Percentiles rank a stretch among this genome's conserved stretches.
These are phyloP conservation scores for Sisor rabdophorus DNA, from an alignment of 2,113 vertebrate species.

Conservation along the genomic window DNA sequence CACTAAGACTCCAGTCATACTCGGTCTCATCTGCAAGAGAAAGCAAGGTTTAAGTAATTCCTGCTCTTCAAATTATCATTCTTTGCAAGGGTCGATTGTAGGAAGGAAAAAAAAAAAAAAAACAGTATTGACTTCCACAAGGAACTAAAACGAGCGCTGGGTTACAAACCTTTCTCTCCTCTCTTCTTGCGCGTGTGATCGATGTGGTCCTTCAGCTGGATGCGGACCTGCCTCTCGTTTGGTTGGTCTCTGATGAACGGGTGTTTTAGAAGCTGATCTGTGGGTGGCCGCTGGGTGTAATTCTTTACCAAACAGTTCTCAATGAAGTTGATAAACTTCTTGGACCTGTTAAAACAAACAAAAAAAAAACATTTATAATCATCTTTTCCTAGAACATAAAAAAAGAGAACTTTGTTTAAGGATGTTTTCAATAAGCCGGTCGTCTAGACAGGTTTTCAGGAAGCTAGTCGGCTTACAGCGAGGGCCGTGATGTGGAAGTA, in stretches of 20 bases:
- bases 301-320: constrained; percentile 98
- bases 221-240: constrained; percentile 92
- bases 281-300: constrained; percentile 92
- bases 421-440: neutral
- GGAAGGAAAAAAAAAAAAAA: no score
- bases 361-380: neutral
- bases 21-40: constrained; percentile 86
- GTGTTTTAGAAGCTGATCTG: constrained; percentile 94
- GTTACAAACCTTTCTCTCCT: constrained; percentile 81
- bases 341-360: constrained; percentile 75
- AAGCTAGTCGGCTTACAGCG: neutral
- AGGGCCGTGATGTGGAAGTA: neutral
- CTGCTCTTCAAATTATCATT: neutral
- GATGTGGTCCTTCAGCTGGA: constrained; percentile 98
- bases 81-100: no score
- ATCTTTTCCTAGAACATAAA: neutral
- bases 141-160: neutral
- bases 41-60: neutral
- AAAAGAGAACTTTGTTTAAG: neutral
- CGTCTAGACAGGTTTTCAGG: neutral
- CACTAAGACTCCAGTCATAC: constrained; percentile 96
- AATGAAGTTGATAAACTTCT: constrained; percentile 99
- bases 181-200: constrained; percentile 95
- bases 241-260: constrained; percentile 98
- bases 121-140: no score